phyloP scores from a whole-genome alignment of 2,888 invertebrate genomes.

The Choreutis nemorana region DNA sequence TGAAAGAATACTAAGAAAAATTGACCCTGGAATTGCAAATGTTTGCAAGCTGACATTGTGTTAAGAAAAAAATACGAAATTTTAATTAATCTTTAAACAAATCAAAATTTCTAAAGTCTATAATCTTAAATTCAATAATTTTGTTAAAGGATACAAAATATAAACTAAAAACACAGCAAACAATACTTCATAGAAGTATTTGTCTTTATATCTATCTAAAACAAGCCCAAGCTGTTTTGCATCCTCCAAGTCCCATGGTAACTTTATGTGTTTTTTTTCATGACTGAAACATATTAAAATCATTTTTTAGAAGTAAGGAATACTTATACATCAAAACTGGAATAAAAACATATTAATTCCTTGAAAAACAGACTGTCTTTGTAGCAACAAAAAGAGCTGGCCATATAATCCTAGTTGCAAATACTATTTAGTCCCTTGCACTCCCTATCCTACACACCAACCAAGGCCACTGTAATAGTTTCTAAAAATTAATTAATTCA shows the following conservation, averaged over 20 bases:
- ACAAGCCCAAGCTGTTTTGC: constrained; percentile 93
- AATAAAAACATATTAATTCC: too few species aligned
- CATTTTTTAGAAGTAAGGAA: too few species aligned
- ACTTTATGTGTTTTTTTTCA: constrained; percentile 84
- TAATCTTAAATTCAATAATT: constrained; percentile 1
- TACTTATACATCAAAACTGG: too few species aligned
- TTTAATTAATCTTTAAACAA: constrained; percentile 5
- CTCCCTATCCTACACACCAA: too few species aligned
- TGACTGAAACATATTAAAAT: constrained; percentile 66
- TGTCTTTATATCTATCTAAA: constrained; percentile 90
- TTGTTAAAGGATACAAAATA: constrained; percentile 93
- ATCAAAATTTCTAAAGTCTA: background rate
- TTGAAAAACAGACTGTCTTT: too few species aligned
- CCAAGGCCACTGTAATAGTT: too few species aligned
- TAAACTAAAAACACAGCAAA: constrained; percentile 89
- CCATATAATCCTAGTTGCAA: too few species aligned
- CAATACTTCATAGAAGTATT: constrained; percentile 91
- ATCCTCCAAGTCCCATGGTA: constrained; percentile 94
- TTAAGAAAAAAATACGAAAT: constrained; percentile 30
- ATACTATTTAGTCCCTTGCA: too few species aligned
- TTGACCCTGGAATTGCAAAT: constrained; percentile 98
- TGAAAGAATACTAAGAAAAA: constrained; percentile 95
- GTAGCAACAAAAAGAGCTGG: too few species aligned
- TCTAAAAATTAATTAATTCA: background rate
- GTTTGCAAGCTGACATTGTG: constrained; percentile 84